Percentiles rank a stretch among this genome's conserved stretches.
Evolutionary conservation across 2,888 invertebrate species (phyloP).

Genomic region (Frankliniella intonsa): DNA sequence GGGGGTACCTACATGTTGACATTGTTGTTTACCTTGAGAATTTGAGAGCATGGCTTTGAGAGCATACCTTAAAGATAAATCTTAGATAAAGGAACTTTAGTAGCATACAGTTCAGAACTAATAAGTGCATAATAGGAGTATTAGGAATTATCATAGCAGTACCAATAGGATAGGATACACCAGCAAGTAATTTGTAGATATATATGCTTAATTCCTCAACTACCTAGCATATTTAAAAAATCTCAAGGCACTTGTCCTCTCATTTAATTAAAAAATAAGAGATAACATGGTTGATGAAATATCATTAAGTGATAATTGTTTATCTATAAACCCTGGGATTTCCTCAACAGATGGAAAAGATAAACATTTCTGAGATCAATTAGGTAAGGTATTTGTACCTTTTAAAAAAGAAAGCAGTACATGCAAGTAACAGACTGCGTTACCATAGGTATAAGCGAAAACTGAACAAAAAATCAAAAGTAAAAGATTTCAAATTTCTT

Average conservation of each 20-base stretch:
- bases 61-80: not conserved
- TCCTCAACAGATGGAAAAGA: slow-evolving; percentile 5
- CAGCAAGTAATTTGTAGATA: not conserved
- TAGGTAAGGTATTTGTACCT: not conserved
- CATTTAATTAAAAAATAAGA: not conserved
- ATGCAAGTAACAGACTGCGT: too few relatives aligned
- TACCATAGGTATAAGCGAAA: not conserved
- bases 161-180: not conserved
- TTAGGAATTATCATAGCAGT: too few relatives aligned
- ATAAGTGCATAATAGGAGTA: too few relatives aligned
- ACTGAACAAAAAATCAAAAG: not conserved
- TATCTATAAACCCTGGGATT: slow-evolving; percentile 13
- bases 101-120: too few relatives aligned
- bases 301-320: not conserved
- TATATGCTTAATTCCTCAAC: too few relatives aligned
- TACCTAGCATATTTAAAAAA: too few relatives aligned
- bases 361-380: slow-evolving; percentile 2
- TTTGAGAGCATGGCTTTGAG: slow-evolving; percentile 2
- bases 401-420: too few relatives aligned
- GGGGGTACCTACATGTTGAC: too few relatives aligned
- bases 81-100: not conserved
- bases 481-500: not conserved
- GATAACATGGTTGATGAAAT: not conserved
- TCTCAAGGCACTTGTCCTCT: too few relatives aligned
- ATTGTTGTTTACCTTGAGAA: not conserved